Base-by-base conservation (phyloP, 2,797 vertebrate species). In the Gephyroberyx darwinii region DNA sequence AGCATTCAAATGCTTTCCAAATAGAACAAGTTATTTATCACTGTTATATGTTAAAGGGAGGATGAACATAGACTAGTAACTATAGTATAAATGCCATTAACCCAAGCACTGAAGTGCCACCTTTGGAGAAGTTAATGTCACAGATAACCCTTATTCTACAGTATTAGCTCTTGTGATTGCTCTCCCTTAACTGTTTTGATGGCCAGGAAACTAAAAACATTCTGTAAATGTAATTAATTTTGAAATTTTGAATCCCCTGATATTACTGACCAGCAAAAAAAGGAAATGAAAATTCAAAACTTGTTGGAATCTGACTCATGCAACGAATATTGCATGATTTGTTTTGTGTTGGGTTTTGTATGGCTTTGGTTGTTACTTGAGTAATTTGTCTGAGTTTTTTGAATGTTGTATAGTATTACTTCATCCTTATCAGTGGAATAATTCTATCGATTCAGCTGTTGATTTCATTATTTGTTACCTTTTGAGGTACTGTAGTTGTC, bases 311-410 rank as follows among this genome's bases (percentile, higher is more conserved):
- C 50, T 65, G 8, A 60, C 30, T 26, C 72, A n/a, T n/a, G n/a
- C n/a, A n/a, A n/a, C n/a, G n/a, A 61, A 33, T 26, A 62, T 19
- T 88, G 82, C 88, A 84, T 86, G 85, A 72, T 48, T 71, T 39
- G 7, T 30, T 73, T 81, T 86, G 56, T 87, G 60, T 74, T 75
- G 35, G 39, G 22, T 22, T 76, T 80, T 43, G 35, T 51, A 31
- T 81, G 2, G 6, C 45, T 73, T 75, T 43, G 41, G 59, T 72
- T 76, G 62, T 75, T 67, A 59, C 22, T 82, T 74, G 16, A 66
- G 17, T 77, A 50, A 2, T 60, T 57, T 41, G 35, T 80, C 59
- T 5, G 13, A 22, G 17, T 78, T 51, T 76, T 72, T 77, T 75
- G 13, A 50, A 31, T 74, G 53, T 70, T 78, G 1, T 63, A 45